phyloP scores from a whole-genome alignment of 2,113 vertebrate species.

The Ageneiosus marmoratus region DNA sequence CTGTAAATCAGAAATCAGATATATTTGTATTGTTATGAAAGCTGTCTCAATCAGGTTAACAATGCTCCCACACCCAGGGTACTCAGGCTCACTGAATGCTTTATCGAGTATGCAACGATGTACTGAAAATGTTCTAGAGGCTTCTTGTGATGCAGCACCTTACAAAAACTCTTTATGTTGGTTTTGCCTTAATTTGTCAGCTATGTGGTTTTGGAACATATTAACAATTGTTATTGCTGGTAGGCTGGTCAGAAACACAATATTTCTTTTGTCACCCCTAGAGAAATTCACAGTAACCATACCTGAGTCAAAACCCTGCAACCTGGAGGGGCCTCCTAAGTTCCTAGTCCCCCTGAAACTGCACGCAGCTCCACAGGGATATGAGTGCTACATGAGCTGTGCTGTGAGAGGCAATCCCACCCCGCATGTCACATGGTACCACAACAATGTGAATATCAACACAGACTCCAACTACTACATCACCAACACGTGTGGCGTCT shows the following conservation, averaged over 20 bases:
- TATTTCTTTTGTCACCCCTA: conserved; percentile 58
- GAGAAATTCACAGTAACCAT: conserved; percentile 70
- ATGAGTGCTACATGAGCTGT: conserved; percentile 88
- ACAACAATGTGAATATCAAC: conserved; percentile 77
- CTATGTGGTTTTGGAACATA: neutral
- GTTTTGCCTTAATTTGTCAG: neutral
- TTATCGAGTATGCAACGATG: neutral
- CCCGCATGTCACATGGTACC: conserved; percentile 86
- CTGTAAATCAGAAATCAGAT: neutral
- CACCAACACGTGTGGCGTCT: conserved; percentile 86
- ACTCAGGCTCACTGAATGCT: neutral
- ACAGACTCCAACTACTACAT: conserved; percentile 75
- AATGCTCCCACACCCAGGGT: neutral
- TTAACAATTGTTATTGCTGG: neutral
- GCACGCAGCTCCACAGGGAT: conserved; percentile 82
- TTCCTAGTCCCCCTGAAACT: conserved; percentile 81
- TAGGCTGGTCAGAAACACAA: neutral
- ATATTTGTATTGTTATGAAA: neutral
- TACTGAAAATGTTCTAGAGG: neutral
- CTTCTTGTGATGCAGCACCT: neutral
- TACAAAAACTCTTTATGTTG: neutral
- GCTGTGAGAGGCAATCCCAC: conserved; percentile 79
- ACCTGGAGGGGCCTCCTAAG: conserved; percentile 75
- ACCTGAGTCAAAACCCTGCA: conserved; percentile 66
- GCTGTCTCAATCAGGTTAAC: neutral